phyloP scores from a whole-genome alignment of 2,113 vertebrate genomes.

The Mirza zaza region DNA sequence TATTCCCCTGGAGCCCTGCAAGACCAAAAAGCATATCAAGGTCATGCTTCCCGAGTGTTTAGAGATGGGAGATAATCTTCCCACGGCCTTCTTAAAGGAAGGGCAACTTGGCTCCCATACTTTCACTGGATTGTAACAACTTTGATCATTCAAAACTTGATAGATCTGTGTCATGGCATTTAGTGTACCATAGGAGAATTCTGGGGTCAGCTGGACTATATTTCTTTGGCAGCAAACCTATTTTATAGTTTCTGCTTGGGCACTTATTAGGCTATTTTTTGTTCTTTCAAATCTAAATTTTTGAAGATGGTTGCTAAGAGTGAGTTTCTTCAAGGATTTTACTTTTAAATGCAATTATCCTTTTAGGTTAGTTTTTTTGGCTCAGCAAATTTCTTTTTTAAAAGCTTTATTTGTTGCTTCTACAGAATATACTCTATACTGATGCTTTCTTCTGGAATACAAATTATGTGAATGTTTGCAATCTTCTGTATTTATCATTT shows the following conservation, averaged over 20 bases:
- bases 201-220: background rate
- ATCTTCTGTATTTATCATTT: background rate
- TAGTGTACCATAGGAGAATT: background rate
- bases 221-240: background rate
- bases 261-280: background rate
- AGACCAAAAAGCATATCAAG: background rate
- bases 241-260: background rate
- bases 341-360: background rate
- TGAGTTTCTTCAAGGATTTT: background rate
- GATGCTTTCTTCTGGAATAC: background rate
- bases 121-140: background rate
- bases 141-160: background rate
- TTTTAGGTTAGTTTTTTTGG: background rate
- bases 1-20: background rate
- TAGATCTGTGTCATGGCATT: background rate
- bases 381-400: background rate
- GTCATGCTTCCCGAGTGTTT: background rate
- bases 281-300: constrained; percentile 25
- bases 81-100: no score
- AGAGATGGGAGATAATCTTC: background rate
- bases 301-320: background rate
- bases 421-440: background rate
- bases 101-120: background rate
- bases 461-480: background rate
- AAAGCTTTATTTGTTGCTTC: background rate